Evolutionary conservation across 1,140 invertebrate genomes (phyloP), one percentile per base, ranked within the genome.

Genomic region (Adoxophyes honmai): DNA sequence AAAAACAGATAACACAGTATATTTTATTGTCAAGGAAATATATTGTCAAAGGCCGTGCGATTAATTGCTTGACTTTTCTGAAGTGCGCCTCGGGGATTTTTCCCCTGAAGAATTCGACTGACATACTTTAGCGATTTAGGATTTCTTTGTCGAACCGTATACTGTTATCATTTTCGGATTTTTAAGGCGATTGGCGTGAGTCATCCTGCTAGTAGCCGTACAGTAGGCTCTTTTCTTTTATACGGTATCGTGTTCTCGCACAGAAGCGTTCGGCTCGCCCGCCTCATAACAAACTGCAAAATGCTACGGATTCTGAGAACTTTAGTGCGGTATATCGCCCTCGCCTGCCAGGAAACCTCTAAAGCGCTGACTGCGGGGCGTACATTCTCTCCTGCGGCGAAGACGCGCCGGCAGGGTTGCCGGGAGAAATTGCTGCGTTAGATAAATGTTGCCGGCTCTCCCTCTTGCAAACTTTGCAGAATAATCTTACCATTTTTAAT

Each of bases 11-110:
- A 59, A 81, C 74, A 73, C 70, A 59, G 55, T 73, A 78, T 81
- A 84, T 79, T 84, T 86, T 79, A 86, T 83, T 78, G 73, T 81
- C 74, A 73, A 78, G 66, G 70, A 83, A 78, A 81, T 79, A 78
- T 83, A 81, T 83, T 84, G 75, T 78, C 76, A 80, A 77, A 81
- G 66, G 66, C 68, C 63, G 61, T 74, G 67, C 75, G 68, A 81
- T 78, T 78, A 82, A 75, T 77, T 76, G 66, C 64, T 66, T 63
- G 66, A 74, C 65, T 78, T 78, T 71, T 73, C 62, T 72, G 61
- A 57, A 73, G 57, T 69, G 51, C 52, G 56, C 67, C 55, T 63
- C 53, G 42, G 60, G 64, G 63, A 67, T 60, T 62, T 66, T 64
- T 74, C 62, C 62, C 57, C 65, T 62, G 64, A 55, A 52, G 52